Conservation (phyloP, 2,888 invertebrate genomes). For the Liodrosophila aerea region DNA sequence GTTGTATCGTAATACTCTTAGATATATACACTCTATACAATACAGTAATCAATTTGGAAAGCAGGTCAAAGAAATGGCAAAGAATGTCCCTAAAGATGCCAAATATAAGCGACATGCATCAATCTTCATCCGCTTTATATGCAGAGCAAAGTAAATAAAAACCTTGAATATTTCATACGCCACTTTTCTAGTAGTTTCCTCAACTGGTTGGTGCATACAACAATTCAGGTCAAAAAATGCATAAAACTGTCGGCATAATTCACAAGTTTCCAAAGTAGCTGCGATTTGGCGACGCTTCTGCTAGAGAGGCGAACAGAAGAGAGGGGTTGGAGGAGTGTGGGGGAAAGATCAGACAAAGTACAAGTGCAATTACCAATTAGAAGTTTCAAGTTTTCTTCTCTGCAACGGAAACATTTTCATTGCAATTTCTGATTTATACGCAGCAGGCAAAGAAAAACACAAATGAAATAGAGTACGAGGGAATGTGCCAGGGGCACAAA, state of each 20-base stretch:
- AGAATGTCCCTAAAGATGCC: not conserved
- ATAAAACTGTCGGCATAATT: slow-evolving; percentile 67
- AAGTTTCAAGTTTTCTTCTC: slow-evolving; percentile 52
- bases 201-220: slow-evolving; percentile 12
- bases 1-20: too few species aligned
- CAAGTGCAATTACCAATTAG: slow-evolving; percentile 73
- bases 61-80: too few species aligned
- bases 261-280: slow-evolving; percentile 49
- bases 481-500: slow-evolving; percentile 4
- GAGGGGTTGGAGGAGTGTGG: not conserved
- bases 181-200: not conserved
- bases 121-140: slow-evolving; percentile 23
- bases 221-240: slow-evolving; percentile 55
- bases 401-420: slow-evolving; percentile 61
- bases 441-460: not conserved
- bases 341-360: slow-evolving; percentile 13
- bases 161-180: slow-evolving; percentile 3
- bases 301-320: not conserved
- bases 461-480: not conserved
- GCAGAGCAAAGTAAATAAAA: slow-evolving; percentile 8
- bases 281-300: slow-evolving; percentile 31
- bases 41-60: too few species aligned
- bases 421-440: slow-evolving; percentile 65
- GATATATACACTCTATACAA: too few species aligned
- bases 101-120: slow-evolving; percentile 18